These are phyloP conservation scores for Brachyalestes nurse DNA, from an alignment of 2,797 vertebrate species.

Conservation along the genomic window DNA sequence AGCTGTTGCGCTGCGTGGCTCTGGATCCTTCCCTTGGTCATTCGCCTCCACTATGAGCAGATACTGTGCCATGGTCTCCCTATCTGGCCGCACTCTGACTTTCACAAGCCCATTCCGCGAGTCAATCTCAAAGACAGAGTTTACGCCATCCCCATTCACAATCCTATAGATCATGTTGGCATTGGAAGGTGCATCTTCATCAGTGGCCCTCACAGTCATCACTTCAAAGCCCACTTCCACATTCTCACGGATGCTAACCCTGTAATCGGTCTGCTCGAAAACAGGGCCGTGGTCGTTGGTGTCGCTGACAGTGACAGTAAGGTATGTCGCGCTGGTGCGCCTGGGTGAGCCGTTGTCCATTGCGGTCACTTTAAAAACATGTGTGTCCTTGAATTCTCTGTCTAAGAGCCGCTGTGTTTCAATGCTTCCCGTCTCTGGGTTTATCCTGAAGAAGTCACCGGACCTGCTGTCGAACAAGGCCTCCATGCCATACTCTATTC, in stretches of 20 bases:
- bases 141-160: conserved; percentile 73
- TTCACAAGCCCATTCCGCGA: conserved; percentile 82
- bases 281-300: conserved; percentile 86
- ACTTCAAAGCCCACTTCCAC: conserved; percentile 87
- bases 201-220: conserved; percentile 85
- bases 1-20: conserved; percentile 82
- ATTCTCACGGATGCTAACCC: conserved; percentile 86
- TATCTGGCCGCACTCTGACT: conserved; percentile 78
- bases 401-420: conserved; percentile 82
- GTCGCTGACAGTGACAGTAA: conserved; percentile 87
- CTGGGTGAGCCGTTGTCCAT: conserved; percentile 78
- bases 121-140: conserved; percentile 82
- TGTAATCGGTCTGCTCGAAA: conserved; percentile 87
- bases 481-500: conserved; percentile 84
- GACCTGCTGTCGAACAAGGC: conserved; percentile 87
- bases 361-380: conserved; percentile 86
- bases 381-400: conserved; percentile 87
- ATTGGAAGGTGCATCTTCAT: conserved; percentile 86
- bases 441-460: conserved; percentile 82
- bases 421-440: conserved; percentile 77
- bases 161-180: conserved; percentile 88
- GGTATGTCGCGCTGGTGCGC: conserved; percentile 79
- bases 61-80: conserved; percentile 79
- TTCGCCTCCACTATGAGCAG: conserved; percentile 86
- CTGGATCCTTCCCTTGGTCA: conserved; percentile 86